Base-by-base conservation (phyloP, 2,888 invertebrate species). In the Vandiemenella viatica region DNA sequence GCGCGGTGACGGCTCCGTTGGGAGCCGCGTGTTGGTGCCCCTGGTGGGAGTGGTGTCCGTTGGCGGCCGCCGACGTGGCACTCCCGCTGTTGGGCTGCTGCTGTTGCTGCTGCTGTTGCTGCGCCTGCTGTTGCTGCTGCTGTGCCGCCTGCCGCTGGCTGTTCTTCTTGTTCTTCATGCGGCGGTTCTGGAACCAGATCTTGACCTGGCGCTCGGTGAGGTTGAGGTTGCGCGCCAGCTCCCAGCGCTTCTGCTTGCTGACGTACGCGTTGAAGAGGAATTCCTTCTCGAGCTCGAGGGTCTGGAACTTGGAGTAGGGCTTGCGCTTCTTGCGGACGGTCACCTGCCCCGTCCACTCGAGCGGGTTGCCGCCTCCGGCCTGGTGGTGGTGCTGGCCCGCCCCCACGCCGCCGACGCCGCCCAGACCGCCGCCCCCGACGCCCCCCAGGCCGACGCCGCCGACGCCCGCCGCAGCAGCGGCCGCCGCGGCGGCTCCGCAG, bases 161-260 rank as follows among this genome's bases (percentile, higher is more conserved):
- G 67, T 90, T 91, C 74, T 96, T 97, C 76, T 97, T 97, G 68
- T 93, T 91, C 75, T 97, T 97, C 97, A 97, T 97, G 60, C 97
- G 81, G 60, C 97, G 77, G 70, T 97, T 97, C 75, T 97, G 97
- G 73, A 97, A 97, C 97, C 97, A 97, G 67, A 97, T 97, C 72
- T 96, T 93, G 60, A 95, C 86, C 72, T 95, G 96, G 58, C 97
- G 78, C 73, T 97, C 97, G 54, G 93, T 92, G 58, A 97, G 76
- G 69, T 95, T 93, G 57, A 97, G 75, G 70, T 92, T 95, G 59
- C 96, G 80, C 63, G 96, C 95, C 64, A 97, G 74, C 70, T 97
- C 97, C 95, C 95, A 96, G 56, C 96, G 80, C 69, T 96, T 96
- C 71, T 96, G 96, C 69, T 97, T 92, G 54, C 93, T 93, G 56